phyloP scores from a whole-genome alignment of 2,888 invertebrate species.

The Melieria crassipennis region DNA sequence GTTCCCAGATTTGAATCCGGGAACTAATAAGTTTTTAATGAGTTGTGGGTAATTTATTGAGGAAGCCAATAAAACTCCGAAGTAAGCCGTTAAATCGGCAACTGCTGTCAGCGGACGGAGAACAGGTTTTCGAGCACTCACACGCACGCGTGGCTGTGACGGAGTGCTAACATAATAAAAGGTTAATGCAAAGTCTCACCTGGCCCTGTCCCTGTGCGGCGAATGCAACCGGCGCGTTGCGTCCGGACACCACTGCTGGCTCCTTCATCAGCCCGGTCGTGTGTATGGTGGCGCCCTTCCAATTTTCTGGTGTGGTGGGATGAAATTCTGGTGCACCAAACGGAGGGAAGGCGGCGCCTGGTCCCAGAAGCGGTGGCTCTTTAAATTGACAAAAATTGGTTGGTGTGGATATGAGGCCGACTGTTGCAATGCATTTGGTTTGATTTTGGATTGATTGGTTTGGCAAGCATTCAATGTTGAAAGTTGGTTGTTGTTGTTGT shows the following conservation, averaged over 20 bases:
- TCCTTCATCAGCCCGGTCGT: conserved; percentile 72
- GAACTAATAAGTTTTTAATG: too few species aligned
- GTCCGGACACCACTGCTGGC: conserved; percentile 67
- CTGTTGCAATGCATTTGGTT: conserved; percentile 42
- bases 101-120: too few species aligned
- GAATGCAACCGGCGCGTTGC: conserved; percentile 65
- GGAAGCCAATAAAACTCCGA: too few species aligned
- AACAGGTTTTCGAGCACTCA: too few species aligned
- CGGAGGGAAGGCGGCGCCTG: conserved; percentile 64
- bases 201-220: conserved; percentile 64
- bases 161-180: too few species aligned
- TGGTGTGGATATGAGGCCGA: conserved; percentile 55
- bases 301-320: conserved; percentile 64
- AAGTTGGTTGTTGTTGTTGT: conserved; percentile 5
- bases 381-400: conserved; percentile 65
- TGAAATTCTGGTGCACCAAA: conserved; percentile 66
- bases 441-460: conserved; percentile 22
- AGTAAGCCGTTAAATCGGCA: too few species aligned
- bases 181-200: conserved; percentile 49
- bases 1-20: too few species aligned
- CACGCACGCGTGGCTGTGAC: too few species aligned
- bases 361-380: conserved; percentile 66
- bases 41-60: too few species aligned
- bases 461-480: conserved; percentile 1
- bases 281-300: conserved; percentile 65